These are phyloP conservation scores for Cyanocitta stelleri DNA, from an alignment of 2,113 vertebrate species.

Conservation along the genomic window DNA sequence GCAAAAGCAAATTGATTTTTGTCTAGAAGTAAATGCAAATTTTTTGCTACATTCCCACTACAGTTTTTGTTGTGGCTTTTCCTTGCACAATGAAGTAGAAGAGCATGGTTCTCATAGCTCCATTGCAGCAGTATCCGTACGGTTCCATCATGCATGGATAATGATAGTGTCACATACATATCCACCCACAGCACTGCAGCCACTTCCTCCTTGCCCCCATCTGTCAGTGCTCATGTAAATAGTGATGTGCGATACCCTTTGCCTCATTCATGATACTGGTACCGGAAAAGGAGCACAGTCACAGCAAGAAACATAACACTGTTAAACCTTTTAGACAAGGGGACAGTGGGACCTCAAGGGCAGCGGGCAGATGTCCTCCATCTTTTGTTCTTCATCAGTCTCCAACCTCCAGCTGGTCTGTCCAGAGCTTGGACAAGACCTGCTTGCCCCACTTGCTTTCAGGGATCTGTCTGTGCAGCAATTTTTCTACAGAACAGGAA, in stretches of 20 bases:
- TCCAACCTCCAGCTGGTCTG: neutral
- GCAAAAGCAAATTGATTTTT: neutral
- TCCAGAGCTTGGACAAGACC: neutral
- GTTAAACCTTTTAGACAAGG: neutral
- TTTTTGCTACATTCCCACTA: neutral
- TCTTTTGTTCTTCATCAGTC: neutral
- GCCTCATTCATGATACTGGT: fast-evolving
- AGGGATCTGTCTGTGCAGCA: neutral
- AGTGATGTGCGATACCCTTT: neutral
- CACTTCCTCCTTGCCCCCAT: neutral
- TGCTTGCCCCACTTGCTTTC: neutral
- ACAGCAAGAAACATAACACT: neutral
- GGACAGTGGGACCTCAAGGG: neutral
- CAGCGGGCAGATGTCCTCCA: neutral
- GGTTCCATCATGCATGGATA: neutral
- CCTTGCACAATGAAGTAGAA: neutral
- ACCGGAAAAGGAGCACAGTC: neutral
- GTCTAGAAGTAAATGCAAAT: neutral
- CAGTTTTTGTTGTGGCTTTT: neutral
- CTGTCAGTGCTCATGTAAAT: neutral
- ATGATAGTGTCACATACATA: neutral
- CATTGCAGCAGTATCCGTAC: neutral
- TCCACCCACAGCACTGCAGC: neutral
- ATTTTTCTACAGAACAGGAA: neutral
- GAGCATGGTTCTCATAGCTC: neutral